phyloP scores from a whole-genome alignment of 2,113 vertebrate genomes.

The Pseudolaguvia tuberculata region DNA sequence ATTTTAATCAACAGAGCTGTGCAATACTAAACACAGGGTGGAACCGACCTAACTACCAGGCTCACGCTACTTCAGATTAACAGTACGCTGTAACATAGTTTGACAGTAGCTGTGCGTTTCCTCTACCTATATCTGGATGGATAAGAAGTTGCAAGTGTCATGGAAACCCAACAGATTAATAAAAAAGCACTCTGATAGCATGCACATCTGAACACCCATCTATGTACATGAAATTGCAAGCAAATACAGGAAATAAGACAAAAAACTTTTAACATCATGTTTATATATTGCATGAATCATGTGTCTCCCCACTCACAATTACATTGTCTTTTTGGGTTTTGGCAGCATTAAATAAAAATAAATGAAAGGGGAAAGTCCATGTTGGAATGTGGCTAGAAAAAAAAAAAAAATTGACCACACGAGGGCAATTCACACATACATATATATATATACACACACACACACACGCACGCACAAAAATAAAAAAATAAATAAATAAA shows the following conservation, averaged over 20 bases:
- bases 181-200: slow-evolving; percentile 28
- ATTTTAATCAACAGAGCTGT: slow-evolving; percentile 59
- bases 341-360: slow-evolving; percentile 33
- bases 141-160: slow-evolving; percentile 45
- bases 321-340: background rate
- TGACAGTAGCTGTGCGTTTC: slow-evolving; percentile 53
- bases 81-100: slow-evolving; percentile 58
- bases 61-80: slow-evolving; percentile 55
- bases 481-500: no score
- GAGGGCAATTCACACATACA: slow-evolving; percentile 41
- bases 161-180: slow-evolving; percentile 45
- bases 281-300: slow-evolving; percentile 26
- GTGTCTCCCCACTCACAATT: slow-evolving; percentile 12
- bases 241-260: background rate
- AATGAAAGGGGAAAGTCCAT: slow-evolving; percentile 45
- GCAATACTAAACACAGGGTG: slow-evolving; percentile 65
- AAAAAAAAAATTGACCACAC: slow-evolving; percentile 42
- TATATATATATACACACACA: slow-evolving; percentile 23
- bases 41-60: slow-evolving; percentile 54
- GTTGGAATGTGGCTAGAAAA: slow-evolving; percentile 44
- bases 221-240: background rate
- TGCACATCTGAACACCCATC: background rate
- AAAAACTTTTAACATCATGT: background rate
- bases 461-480: no score
- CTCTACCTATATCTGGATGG: slow-evolving; percentile 40